phyloP scores from a whole-genome alignment of 2,888 invertebrate species.

The Campopleginae sp. region DNA sequence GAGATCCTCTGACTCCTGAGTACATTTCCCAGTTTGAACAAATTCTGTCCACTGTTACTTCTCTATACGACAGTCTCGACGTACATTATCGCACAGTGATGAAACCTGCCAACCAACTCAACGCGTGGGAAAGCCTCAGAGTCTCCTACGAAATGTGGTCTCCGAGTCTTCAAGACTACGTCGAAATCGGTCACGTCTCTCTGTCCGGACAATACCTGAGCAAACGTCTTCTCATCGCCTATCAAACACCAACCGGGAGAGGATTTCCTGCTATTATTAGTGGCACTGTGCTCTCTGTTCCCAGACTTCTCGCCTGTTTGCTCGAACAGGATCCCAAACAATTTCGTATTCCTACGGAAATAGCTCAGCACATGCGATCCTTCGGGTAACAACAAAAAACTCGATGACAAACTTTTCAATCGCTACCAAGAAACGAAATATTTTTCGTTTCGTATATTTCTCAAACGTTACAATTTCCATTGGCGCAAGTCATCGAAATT shows the following conservation, averaged over 20 bases:
- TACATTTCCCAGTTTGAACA: constrained; percentile 86
- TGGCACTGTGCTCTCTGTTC: constrained; percentile 90
- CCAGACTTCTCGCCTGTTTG: constrained; percentile 89
- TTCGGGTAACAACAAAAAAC: background rate
- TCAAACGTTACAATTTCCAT: background rate
- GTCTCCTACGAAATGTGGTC: constrained; percentile 92
- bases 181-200: constrained; percentile 91
- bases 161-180: constrained; percentile 86
- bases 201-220: constrained; percentile 90
- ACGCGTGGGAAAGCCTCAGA: constrained; percentile 88
- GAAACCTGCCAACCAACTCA: constrained; percentile 87
- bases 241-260: constrained; percentile 85
- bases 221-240: constrained; percentile 90
- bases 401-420: background rate
- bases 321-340: constrained; percentile 87
- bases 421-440: background rate
- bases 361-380: constrained; percentile 67
- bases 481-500: background rate
- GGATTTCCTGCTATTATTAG: constrained; percentile 89
- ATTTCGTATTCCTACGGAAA: constrained; percentile 76
- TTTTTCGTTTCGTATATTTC: background rate
- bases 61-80: constrained; percentile 88
- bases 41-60: constrained; percentile 85
- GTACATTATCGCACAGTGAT: constrained; percentile 89
- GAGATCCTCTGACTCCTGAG: constrained; percentile 83